Evolutionary conservation across 2,797 vertebrate species (phyloP), one percentile per base, ranked within the genome.

Genomic region (Manis crassicaudata): DNA sequence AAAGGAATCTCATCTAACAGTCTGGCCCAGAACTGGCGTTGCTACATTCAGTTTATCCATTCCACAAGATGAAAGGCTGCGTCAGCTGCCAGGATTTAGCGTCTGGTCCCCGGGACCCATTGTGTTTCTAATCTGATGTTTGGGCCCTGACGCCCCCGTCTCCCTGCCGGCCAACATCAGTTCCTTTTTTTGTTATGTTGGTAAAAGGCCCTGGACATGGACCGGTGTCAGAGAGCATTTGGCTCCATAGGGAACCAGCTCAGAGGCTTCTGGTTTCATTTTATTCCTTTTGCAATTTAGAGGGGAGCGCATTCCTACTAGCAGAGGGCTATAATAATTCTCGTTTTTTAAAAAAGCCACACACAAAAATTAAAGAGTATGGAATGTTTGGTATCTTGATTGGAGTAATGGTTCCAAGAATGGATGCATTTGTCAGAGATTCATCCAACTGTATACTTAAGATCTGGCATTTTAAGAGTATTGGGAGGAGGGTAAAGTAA

Each of bases 21-120:
- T 68, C 62, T 82, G 79, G 93, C 89, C 73, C 90, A 85, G 90
- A 86, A 93, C 40, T 88, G 85, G 93, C 93, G 65, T 88, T 77
- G 82, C 84, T 92, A 92, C 85, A 68, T 95, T 96, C 93, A 95
- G 54, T 95, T 92, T 94, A 89, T 86, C 77, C 91, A 54, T 95
- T 93, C 94, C 58, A 95, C 90, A 96, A 95, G 94, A 88, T 86
- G 67, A 96, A 96, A 82, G 97, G 6, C 52, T 67, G 63, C 1
- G 0, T 4, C 3, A 7, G 92, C 89, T 62, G 92, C 94, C 37
- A 75, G 94, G 92, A 94, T 88, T 93, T 90, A 70, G 77, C 4
- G 0, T 80, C 37, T 18, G 5, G 83, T 92, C 89, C 81, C 50
- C 17, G 67, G 91, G 93, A 96, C 80, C 73, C 77, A 65, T 75